Evolutionary conservation across 2,113 vertebrate species (phyloP), one percentile per base, ranked within the genome.

Genomic region (Dipodomys ordii): DNA sequence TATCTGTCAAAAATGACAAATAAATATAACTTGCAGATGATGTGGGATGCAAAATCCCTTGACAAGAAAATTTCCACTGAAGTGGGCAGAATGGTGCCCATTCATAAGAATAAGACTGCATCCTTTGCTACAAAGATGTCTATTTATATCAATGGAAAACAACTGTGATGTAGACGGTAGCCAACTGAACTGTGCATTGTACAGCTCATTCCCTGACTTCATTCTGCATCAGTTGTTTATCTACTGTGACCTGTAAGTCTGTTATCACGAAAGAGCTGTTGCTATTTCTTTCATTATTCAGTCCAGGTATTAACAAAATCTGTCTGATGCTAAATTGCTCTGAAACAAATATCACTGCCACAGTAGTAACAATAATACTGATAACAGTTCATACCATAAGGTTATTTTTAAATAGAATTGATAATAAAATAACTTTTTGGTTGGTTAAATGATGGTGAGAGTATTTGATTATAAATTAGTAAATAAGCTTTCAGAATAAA

Each of bases 1-100:
- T 84, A 49, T 83, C 71, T 92, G 65, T 95, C 87, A 93, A 83
- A 95, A 90, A 2, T 92, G 79, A 23, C 49, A 91, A 95, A 85
- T 90, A 94, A 95, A 90, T 86, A 72, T 39, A 93, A 90, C 25
- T 82, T 93, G 8, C 35, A 79, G 64, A 90, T 28, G 46, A 82
- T 62, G 1, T 3, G 30, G 84, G 62, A 73, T 84, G 94, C 72
- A 89, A 57, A 22, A 39, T 95, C 53, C 68, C 49, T 80, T 39
- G 35, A 74, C 35, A 78, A 93, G 78, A 89, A 30, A 83, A 32
- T 90, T 93, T 91, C 82, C 30, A 81, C 49, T 62, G 79, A 79
- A 90, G 60, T 74, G 6, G 49, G 32, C 13, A 90, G 53, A 79
- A 71, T 46, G 10, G 13, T 76, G 23, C n/a, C 65, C 49, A 64